Evolutionary conservation across 92 coral and sea anemone species (phyloP), one percentile per base, ranked within the genome.

Genomic region (Isaurus tuberculatus): DNA sequence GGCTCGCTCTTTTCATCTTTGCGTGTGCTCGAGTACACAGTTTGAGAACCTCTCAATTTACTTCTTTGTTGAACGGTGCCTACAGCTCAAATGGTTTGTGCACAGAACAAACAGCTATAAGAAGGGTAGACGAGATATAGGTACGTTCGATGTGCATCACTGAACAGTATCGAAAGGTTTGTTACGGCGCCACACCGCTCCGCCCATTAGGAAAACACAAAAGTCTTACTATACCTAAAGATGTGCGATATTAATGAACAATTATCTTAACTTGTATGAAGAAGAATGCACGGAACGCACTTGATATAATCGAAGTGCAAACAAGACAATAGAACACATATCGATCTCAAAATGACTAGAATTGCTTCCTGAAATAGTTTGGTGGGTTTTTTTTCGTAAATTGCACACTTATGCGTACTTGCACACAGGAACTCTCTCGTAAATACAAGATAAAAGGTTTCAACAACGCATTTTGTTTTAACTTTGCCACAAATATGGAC

Each of bases 271-370:
- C 48, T 77, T 77, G 53, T 77, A 77, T 57, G 40, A 70, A 22
- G 68, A 77, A 77, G 82, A 77, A 77, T 77, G 82, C 70, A 4
- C 49, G 53, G 82, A 77, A 77, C 82, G 82, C 70, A 77, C 36
- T 77, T 60, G 53, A 60, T 22, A 33, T 65, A 58, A 77, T 33
- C 36, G 82, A 60, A 30, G 70, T 58, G 70, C 82, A 77, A 57
- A 77, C 82, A 77, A 60, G 31, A 77, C 55, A 77, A 77, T 77
- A 77, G 53, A 9, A 10, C 34, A 1, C 55, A 77, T 60, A 58
- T 34, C 55, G 58, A 5, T 20, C 34, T 17, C 36, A 40, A 77
- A 33, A 58, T 77, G 69, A 26, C 82, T 77, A 77, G 23, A 36
- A 77, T 34, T 58, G 82, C 69, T 77, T 61, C 53, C 82, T 77